Base-by-base conservation (phyloP, 2,797 vertebrate species). In the Furcifer pardalis region DNA sequence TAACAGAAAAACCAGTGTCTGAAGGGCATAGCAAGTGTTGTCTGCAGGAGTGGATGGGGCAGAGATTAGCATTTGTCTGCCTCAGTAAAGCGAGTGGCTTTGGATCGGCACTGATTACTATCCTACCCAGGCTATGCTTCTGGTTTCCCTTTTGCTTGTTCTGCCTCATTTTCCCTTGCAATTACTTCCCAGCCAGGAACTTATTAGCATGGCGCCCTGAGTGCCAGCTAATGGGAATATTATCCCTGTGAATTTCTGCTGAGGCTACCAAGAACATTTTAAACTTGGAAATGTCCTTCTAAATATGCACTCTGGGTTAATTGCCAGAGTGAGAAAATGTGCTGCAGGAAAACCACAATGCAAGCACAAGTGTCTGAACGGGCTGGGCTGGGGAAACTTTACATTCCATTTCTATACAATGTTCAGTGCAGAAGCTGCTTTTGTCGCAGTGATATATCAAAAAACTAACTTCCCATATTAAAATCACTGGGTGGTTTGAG, bases 141-240 rank as follows among this genome's bases (percentile, higher is more conserved):
- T 52, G 35, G 52, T 21, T 68, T 49, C 37, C 46, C 15, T n/a
- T 42, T n/a, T 19, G 49, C 12, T n/a, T 65, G 42, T 56, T 84
- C 59, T 74, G 69, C 68, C 27, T 84, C 62, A 76, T 76, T 81
- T 76, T 63, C 59, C 12, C 72, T 76, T 65, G 69, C 46, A 86
- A 30, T 81, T 86, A 81, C 52, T 69, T 59, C 79, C 81, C 86
- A 9, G 2, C 78, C 77, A 77, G 15, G 7, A 8, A 37, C 4
- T 12, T 32, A 75, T 44, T 1, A 85, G 62, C 84, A 87, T 71
- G 30, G 1, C 46, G 37, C 8, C 0, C 1, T 10, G 35, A 19
- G 63, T 52, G 17, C 3, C 27, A 32, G 1, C 25, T 37, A 71
- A 35, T 75, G 25, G 52, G 89, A 88, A 78, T n/a, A 4, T 12